Evolutionary conservation across 2,888 invertebrate species (phyloP), one percentile per base, ranked within the genome.

Genomic region (Amiota communis): DNA sequence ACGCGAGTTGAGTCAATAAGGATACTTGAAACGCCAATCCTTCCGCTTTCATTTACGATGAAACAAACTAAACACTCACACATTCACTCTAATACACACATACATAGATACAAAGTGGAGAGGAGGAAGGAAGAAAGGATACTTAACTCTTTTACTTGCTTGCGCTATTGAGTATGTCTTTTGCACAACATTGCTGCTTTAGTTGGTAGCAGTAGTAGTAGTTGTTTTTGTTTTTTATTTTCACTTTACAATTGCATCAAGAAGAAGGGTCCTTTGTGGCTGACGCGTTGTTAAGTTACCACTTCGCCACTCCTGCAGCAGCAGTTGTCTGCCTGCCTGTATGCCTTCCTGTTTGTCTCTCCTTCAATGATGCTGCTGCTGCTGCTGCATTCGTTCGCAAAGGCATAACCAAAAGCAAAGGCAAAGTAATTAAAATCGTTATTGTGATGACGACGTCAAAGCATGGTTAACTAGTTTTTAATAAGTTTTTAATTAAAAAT

Each of bases 401-500:
- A n/a, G 12, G 36, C 53, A 11, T 2, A 70, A 69, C 69, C 70
- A 69, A 75, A 64, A 59, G 76, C 72, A 56, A 77, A 70, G n/a
- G 72, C 80, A 84, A 81, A 85, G 85, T 85, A 83, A 83, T 83
- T 83, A 83, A 84, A 85, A 84, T 82, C 51, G 67, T 68, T 68
- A 68, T 68, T 68, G 67, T 68, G 20, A 68, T 68, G 67, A 47
- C 84, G 82, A 84, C 48, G 48, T n/a, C 51, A 68, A 68, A 68
- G 53, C 67, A 68, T 65, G 83, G 82, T 82, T 85, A 83, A 83
- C 83, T 83, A 83, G 83, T 83, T 83, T 83, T 83, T 83, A 83
- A 83, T 84, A 83, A 83, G 85, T 83, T 83, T 83, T 85, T 83
- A 83, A 83, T 83, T 83, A 83, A 83, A 83, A 83, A 85, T 83